Evolutionary conservation across 2,113 vertebrate genomes (phyloP), one percentile per base, ranked within the genome.

Genomic region (Sinocyclocheilus grahami): DNA sequence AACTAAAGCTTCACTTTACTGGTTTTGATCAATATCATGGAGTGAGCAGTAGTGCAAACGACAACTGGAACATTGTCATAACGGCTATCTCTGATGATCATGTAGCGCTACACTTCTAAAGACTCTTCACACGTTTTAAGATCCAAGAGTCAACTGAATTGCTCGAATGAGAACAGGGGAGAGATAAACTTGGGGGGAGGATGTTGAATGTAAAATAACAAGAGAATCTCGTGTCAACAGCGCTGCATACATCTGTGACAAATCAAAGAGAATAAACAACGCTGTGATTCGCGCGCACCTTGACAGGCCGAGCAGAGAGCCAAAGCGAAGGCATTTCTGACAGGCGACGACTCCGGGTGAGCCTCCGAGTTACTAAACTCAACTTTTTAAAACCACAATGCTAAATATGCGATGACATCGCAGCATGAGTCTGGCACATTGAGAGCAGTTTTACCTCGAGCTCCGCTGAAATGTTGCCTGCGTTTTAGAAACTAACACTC

Each of bases 1-100:
- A 92, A 93, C 91, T 94, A 94, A 95, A 92, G 90, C 95, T 92
- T 88, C 88, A 91, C 93, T 95, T 94, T 93, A 91, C 91, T 86
- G 90, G 89, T 90, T 92, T 94, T 95, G 92, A 94, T 93, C 94
- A 93, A 92, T 89, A 91, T 76, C 94, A 89, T 22, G 83, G 9
- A 84, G 55, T 4, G 33, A 51, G 60, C n/a, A 39, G 48, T 18
- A 33, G 60, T 76, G 65, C 30, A 58, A 60, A 71, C 33, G 63
- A 71, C 76, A 79, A 69, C 27, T 16, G 30, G 77, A 78, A 78
- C 84, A 58, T 42, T 76, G 67, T 85, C 37, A 82, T 53, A 63
- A 74, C 46, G 84, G 48, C 60, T 76, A 58, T 78, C 58, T 67
- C 37, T 42, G 78, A 74, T 74, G 79, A 81, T 48, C 63, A 53